phyloP scores from a whole-genome alignment of 2,888 invertebrate species.

The Limnephilus lunatus region DNA sequence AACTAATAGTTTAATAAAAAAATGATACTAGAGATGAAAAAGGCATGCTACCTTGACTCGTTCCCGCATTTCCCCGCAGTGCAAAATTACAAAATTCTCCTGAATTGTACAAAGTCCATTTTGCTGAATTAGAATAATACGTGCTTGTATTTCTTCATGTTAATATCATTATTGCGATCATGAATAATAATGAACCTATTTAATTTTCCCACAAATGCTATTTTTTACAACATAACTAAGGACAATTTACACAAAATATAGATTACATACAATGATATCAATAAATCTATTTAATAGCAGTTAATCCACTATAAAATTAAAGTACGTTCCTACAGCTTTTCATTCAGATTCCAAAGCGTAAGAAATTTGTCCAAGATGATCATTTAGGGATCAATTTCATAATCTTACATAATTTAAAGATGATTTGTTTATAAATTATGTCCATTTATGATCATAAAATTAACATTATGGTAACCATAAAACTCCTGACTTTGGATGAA shows the following conservation, averaged over 20 bases:
- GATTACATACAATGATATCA: background rate
- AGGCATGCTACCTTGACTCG: too few species aligned
- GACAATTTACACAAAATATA: background rate
- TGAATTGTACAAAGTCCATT: too few species aligned
- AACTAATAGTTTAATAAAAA: too few species aligned
- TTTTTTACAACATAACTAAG: background rate
- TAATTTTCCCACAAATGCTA: background rate
- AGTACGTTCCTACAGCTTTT: background rate
- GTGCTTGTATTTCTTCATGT: too few species aligned
- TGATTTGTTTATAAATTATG: constrained; percentile 5
- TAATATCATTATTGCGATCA: too few species aligned
- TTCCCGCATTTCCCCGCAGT: too few species aligned
- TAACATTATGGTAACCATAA: background rate
- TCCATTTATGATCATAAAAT: constrained; percentile 2
- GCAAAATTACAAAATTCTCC: too few species aligned
- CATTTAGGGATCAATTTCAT: background rate
- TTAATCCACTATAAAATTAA: background rate
- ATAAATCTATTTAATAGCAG: background rate
- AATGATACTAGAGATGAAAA: too few species aligned
- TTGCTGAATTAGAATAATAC: too few species aligned
- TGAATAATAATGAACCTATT: background rate
- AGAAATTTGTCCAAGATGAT: background rate
- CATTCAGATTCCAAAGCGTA: background rate
- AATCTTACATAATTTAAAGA: background rate
- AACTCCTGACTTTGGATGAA: background rate